These are phyloP conservation scores for Gopherus flavomarginatus DNA, from an alignment of 2,113 vertebrate species.

Conservation along the genomic window DNA sequence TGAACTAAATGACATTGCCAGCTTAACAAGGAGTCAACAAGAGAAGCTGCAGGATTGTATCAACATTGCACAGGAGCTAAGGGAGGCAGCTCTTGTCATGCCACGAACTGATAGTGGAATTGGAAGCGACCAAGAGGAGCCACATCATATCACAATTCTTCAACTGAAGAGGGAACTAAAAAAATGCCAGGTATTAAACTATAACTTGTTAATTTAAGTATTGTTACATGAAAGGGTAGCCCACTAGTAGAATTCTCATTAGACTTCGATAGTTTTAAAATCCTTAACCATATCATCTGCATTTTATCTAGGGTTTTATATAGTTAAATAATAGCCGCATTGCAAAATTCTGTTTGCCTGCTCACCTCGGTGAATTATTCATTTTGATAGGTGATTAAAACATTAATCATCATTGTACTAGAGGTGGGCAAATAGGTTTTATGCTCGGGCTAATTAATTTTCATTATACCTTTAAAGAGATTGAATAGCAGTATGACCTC, in stretches of 20 bases:
- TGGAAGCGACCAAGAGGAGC: constrained; percentile 63
- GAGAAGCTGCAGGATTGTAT: constrained; percentile 85
- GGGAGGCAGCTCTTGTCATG: constrained; percentile 49
- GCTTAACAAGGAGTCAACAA: constrained; percentile 73
- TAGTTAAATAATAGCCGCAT: background rate
- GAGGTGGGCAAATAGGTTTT: background rate
- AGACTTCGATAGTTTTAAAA: background rate
- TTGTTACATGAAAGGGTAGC: background rate
- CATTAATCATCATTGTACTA: background rate
- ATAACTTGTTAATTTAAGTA: constrained; percentile 7
- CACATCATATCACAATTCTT: constrained; percentile 75
- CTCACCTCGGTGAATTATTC: background rate
- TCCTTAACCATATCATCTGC: background rate
- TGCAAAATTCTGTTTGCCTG: background rate
- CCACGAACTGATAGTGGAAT: constrained; percentile 29
- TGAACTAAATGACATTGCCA: constrained; percentile 75
- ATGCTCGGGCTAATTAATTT: background rate
- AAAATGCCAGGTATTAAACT: constrained; percentile 86
- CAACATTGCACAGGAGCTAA: constrained; percentile 75
- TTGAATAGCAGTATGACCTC: background rate
- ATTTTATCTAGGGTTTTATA: background rate
- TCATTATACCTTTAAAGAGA: background rate
- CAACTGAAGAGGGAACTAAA: constrained; percentile 85
- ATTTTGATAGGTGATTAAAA: background rate
- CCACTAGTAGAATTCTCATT: background rate